These are phyloP conservation scores for Galaxias olidus DNA, from an alignment of 2,797 vertebrate genomes.

Conservation along the genomic window DNA sequence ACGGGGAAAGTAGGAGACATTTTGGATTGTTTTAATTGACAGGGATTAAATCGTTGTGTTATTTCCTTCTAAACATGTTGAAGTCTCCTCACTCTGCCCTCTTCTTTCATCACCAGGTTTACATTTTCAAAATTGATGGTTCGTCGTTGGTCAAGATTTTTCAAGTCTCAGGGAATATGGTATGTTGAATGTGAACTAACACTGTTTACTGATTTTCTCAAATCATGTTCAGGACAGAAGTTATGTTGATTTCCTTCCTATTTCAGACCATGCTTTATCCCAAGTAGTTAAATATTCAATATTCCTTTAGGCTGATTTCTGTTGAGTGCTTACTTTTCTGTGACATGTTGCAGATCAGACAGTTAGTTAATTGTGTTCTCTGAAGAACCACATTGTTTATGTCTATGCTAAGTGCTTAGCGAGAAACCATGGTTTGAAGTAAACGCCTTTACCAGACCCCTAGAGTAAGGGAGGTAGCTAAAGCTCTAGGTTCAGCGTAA, in stretches of 20 bases:
- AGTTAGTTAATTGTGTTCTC: slow-evolving; percentile 38
- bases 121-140: slow-evolving; percentile 94
- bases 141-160: slow-evolving; percentile 89
- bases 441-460: not conserved
- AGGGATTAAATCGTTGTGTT: not conserved
- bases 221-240: too few species aligned
- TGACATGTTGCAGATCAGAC: slow-evolving; percentile 11
- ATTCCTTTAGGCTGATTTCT: slow-evolving; percentile 1
- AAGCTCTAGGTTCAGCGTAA: slow-evolving; percentile 37
- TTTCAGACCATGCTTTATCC: slow-evolving; percentile 17
- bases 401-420: slow-evolving; percentile 43
- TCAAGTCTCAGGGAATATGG: slow-evolving; percentile 96
- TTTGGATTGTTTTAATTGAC: not conserved
- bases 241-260: not conserved
- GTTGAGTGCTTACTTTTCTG: slow-evolving; percentile 19
- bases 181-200: slow-evolving; percentile 49
- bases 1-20: slow-evolving; percentile 84
- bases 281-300: slow-evolving; percentile 3
- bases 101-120: slow-evolving; percentile 78
- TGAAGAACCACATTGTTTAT: slow-evolving; percentile 48
- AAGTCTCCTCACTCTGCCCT: not conserved
- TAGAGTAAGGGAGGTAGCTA: slow-evolving; percentile 17
- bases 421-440: slow-evolving; percentile 31
- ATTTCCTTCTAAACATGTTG: not conserved
- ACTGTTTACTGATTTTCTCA: too few species aligned